A percentile compares a stretch with the other conserved stretches of the same genome.
Evolutionary conservation across 2,888 invertebrate species (phyloP).

Genomic region (Acrocyrtus sp.): DNA sequence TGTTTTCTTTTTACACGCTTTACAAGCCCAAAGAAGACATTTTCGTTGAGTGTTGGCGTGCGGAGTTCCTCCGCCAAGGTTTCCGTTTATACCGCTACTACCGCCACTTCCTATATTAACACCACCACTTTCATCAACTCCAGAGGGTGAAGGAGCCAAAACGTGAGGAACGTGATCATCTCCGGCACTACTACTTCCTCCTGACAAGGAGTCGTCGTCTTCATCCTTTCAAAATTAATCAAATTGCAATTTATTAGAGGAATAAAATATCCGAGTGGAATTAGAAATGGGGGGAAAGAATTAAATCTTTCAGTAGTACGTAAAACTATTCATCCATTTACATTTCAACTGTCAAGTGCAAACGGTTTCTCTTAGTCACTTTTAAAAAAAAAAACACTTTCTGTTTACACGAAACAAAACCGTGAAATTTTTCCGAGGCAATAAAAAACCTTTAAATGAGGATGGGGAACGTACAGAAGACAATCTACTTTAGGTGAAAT

Average conservation of each 20-base stretch:
- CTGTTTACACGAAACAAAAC: too few species aligned
- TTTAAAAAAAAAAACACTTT: too few species aligned
- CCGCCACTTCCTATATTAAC: constrained; percentile 10
- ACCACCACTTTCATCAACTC: constrained; percentile 24
- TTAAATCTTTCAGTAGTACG: too few species aligned
- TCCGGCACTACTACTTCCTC: constrained; percentile 63
- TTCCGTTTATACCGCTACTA: constrained; percentile 13
- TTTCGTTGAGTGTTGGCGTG: constrained; percentile 71
- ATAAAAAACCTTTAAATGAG: too few species aligned
- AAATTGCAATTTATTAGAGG: constrained; percentile 27
- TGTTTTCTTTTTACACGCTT: constrained; percentile 96
- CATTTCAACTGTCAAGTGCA: too few species aligned
- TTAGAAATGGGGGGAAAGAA: too few species aligned
- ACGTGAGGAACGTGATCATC: constrained; percentile 67
- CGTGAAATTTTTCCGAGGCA: too few species aligned
- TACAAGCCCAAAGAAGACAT: constrained; percentile 96
- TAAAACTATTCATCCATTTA: too few species aligned
- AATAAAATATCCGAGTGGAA: too few species aligned
- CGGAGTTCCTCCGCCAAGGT: constrained; percentile 52
- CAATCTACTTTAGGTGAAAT: too few species aligned
- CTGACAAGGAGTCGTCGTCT: constrained; percentile 63
- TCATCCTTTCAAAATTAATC: constrained; percentile 54
- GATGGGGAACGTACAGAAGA: too few species aligned
- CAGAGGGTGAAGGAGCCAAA: constrained; percentile 57
- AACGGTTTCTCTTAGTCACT: too few species aligned